Base-by-base conservation (phyloP, 1,140 invertebrate genomes). In the Bombus terrestris region DNA sequence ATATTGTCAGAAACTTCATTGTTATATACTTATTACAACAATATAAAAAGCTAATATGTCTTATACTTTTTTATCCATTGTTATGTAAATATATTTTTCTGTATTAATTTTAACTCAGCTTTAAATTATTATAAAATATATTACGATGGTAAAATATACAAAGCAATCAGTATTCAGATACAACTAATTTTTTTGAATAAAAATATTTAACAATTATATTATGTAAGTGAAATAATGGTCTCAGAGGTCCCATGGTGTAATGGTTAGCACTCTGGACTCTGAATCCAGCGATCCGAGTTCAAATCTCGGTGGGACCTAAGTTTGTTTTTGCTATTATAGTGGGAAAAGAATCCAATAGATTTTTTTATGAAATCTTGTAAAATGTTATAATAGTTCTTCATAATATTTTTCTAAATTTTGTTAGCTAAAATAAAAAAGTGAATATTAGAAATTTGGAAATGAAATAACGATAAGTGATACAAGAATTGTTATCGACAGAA, bases 251-350 rank as follows among this genome's bases (percentile, higher is more conserved):
- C 96, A 97, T 98, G 97, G 97, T 98, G 97, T 98, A 98, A 97
- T 97, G 97, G 97, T 97, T 97, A 98, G 97, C 97, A 98, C 97
- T 98, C 97, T 97, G 97, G 97, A 98, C 97, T 98, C 96, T 98
- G 97, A 98, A 98, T 98, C 97, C 97, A 97, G 97, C 97, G 97
- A 98, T 97, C 97, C 97, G 97, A 97, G 97, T 97, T 97, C 97
- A 97, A 97, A 97, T 97, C 97, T 97, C 97, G 97, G 97, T 97
- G 96, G 97, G 96, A 97, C 97, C 97, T 97, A 5, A 4, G 1
- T 76, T 6, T 10, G 10, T 69, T 47, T 35, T 64, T 62, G 8
- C 25, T 53, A 22, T 13, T 82, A 47, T 1, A 85, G 62, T 39
- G 2, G 25, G 64, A 41, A 25, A 2, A 62, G 18, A 53, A 53